Evolutionary conservation across 2,797 vertebrate species (phyloP), one percentile per base, ranked within the genome.

Genomic region (Notoglanidium macrostoma): DNA sequence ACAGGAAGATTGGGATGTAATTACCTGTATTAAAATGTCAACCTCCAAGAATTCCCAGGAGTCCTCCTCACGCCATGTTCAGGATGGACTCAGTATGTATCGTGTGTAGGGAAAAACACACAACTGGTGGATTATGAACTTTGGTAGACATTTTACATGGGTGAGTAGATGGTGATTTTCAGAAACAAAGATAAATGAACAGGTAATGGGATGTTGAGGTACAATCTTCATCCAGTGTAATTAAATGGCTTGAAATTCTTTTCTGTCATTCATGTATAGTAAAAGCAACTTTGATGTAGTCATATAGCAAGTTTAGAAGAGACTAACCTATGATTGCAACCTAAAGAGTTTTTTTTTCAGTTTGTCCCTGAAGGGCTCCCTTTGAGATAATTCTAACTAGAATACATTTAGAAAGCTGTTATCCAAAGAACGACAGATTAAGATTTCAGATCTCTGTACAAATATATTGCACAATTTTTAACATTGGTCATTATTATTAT

Each of bases 11-110:
- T 91, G 87, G 73, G 86, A 86, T 19, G 87, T 90, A 90, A 93
- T 91, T 90, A 92, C 88, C 88, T 90, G 88, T 90, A 91, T 91
- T 86, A 92, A 91, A 87, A 91, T 86, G 88, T 91, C 76, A 84
- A 87, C 86, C 86, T 86, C 88, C 44, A 67, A 35, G 79, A 32
- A 89, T 88, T 89, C 90, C 91, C 91, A 10, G 23, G 90, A 85
- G 89, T 29, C 84, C 76, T 51, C 32, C 76, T 88, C 67, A 76
- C 79, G 78, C 77, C 86, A 35, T 83, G 35, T 86, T 88, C 68
- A 86, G 68, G 83, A 86, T 85, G 85, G 83, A 85, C 54, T 87
- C 82, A 51, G 78, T 76, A 82, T 87, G 86, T 87, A 85, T 91
- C 73, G 32, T 85, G 74, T 80, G 84, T 84, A 88, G 79, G 73